Evolutionary conservation across 1,140 invertebrate species (phyloP).

Genomic region (Acromyrmex echinatior): DNA sequence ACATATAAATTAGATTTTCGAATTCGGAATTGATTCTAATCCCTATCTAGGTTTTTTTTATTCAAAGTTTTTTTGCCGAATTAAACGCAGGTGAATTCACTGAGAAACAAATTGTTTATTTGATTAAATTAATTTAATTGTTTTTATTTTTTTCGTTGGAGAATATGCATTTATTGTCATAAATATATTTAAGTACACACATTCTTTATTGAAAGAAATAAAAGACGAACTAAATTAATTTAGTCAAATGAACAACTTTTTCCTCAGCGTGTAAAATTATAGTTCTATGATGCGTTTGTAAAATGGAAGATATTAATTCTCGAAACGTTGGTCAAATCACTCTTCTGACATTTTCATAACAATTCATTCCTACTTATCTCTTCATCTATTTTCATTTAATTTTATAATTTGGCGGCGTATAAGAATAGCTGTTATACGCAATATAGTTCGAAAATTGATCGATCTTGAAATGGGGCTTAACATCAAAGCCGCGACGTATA

Average conservation of each 20-base stretch:
- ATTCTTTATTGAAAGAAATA: too few relatives aligned
- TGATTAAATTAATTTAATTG: too few relatives aligned
- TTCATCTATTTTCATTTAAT: not conserved
- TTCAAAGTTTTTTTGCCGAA: not conserved
- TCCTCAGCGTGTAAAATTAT: not conserved
- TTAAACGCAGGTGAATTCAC: not conserved
- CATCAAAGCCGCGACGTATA: conserved; percentile 34
- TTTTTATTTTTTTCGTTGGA: too few relatives aligned
- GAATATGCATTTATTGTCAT: too few relatives aligned
- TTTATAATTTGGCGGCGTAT: not conserved
- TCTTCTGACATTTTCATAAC: not conserved
- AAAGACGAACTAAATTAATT: too few relatives aligned
- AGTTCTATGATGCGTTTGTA: not conserved
- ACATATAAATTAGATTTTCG: not conserved
- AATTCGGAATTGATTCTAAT: not conserved
- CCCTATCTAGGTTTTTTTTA: too few relatives aligned
- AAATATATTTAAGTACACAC: too few relatives aligned
- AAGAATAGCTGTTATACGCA: not conserved
- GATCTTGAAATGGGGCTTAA: conserved; percentile 33
- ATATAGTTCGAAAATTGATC: conserved; percentile 26
- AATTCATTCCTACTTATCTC: not conserved
- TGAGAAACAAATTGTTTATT: too few relatives aligned
- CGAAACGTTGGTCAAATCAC: not conserved
- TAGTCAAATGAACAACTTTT: too few relatives aligned
- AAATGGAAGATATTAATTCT: not conserved